Evolutionary conservation across 53 echinoderm and acorn worm species (phyloP).

Genomic region (Hippasteria phrygiana): DNA sequence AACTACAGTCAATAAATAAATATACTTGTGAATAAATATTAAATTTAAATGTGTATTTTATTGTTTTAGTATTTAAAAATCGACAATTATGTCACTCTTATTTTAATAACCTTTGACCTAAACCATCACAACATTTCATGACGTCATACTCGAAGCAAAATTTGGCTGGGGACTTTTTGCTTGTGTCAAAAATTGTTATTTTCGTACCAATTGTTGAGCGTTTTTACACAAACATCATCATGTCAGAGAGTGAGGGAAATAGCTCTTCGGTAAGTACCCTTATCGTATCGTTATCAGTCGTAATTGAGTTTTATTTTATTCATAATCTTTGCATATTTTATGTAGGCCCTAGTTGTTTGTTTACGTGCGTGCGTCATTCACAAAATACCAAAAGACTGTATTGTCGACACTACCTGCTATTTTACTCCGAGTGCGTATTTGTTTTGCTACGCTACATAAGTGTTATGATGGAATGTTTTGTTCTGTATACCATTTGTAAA

Average conservation of each 20-base stretch:
- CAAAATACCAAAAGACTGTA: conserved; percentile 4
- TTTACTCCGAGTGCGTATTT: background rate
- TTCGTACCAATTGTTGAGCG: background rate
- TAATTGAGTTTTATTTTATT: background rate
- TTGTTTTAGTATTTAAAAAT: background rate
- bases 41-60: background rate
- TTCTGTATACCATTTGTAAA: background rate
- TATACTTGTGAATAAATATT: background rate
- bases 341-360: background rate
- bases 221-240: background rate
- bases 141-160: background rate
- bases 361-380: background rate
- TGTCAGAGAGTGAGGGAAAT: conserved; percentile 56
- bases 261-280: conserved; percentile 45
- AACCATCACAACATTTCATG: background rate
- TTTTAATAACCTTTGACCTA: background rate
- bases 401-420: conserved; percentile 16
- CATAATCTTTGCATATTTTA: background rate
- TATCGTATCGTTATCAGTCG: background rate
- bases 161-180: background rate
- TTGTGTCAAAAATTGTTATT: background rate
- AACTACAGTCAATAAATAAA: background rate
- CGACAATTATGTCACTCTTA: background rate
- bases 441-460: background rate
- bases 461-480: background rate